These are phyloP conservation scores for Solea senegalensis DNA, from an alignment of 2,113 vertebrate species.

Conservation along the genomic window DNA sequence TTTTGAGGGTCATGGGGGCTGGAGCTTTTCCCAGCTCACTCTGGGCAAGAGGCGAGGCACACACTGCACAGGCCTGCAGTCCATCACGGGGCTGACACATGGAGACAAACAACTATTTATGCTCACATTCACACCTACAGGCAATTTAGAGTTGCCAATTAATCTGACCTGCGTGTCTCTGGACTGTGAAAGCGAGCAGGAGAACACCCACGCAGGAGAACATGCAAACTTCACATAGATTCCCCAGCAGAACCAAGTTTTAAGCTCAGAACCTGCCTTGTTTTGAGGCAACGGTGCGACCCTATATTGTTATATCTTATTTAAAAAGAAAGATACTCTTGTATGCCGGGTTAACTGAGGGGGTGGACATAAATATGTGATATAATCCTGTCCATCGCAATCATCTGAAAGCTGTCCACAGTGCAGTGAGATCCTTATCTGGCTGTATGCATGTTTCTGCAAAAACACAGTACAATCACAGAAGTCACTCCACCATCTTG, in stretches of 20 bases:
- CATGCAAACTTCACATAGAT: background rate
- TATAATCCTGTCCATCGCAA: no score
- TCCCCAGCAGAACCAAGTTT: no score
- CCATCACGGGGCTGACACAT: background rate
- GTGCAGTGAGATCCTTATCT: no score
- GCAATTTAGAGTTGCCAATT: background rate
- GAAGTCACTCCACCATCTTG: no score
- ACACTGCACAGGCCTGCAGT: background rate
- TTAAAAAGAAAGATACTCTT: no score
- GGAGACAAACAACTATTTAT: background rate
- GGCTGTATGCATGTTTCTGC: no score
- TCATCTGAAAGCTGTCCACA: no score
- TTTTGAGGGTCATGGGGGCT: no score
- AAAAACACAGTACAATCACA: no score
- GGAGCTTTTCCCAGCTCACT: no score
- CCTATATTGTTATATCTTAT: background rate
- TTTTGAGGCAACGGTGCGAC: background rate
- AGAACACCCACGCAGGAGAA: background rate
- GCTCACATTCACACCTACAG: background rate
- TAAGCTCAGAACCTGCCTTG: background rate
- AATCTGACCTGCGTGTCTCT: background rate
- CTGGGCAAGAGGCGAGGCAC: no score
- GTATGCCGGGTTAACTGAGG: background rate
- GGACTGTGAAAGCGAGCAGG: background rate
- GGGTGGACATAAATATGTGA: no score